Evolutionary conservation across 2,113 vertebrate species (phyloP), one percentile per base, ranked within the genome.

Genomic region (Trematocara stigmaticum): DNA sequence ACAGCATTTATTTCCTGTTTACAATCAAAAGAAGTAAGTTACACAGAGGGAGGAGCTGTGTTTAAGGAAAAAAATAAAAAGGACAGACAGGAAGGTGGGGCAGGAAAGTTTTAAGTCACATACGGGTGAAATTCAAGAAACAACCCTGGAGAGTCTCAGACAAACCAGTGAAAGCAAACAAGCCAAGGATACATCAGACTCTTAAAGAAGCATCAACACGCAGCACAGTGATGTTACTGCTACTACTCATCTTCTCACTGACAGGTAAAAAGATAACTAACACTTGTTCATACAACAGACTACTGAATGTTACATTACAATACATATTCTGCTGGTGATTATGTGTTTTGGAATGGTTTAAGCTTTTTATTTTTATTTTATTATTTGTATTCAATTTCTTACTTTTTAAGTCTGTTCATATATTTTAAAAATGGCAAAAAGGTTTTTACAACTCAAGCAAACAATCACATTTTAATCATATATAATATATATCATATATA

Each of bases 191-290:
- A 61, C 10, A 40, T 23, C 34, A 40, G 35, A 69, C 64, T 6
- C 11, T 23, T 69, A 42, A 23, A 69, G 64, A 23, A 89, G 31
- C 59, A 52, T 18, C 64, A 2, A 2, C 42, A 49, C 42, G 3
- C 35, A 57, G 10, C 52, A 59, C 1, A 1, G 88, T 81, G 81
- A 85, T 51, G 3, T 5, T 15, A 76, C 3, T 40, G 88, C 3
- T 71, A 6, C 79, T 87, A 1, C 59, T 91, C 56, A 6, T 88
- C 79, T 2, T 88, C 47, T 13, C 81, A 5, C 34, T 88, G 1
- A 11, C 89, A 88, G 91, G 89, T 92, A 66, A 38, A 92, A 34
- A 82, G 4, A 40, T 69, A 23, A 23, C 5, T 26, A 4, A 71
- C 64, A 26, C 64, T 71, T 45, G 13, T 66, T 66, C 8, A 34